phyloP scores from a whole-genome alignment of 2,888 invertebrate species.

The Cephus spinipes region DNA sequence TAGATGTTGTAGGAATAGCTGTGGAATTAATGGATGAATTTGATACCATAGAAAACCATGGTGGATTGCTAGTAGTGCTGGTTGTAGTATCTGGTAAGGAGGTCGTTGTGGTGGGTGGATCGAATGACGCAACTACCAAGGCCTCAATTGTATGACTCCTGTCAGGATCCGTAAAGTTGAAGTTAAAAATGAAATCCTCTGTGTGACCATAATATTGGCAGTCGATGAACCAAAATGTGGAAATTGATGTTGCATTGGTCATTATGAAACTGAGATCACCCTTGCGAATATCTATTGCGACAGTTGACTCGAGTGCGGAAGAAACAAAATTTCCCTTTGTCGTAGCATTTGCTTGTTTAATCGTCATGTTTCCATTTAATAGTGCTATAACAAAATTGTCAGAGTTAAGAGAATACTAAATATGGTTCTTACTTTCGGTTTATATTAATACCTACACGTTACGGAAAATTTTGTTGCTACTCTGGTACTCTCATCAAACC shows the following conservation, averaged over 20 bases:
- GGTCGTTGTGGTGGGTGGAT: conserved; percentile 67
- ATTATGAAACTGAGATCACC: conserved; percentile 74
- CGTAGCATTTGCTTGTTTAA: conserved; percentile 75
- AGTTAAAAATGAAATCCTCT: conserved; percentile 72
- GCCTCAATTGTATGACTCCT: conserved; percentile 75
- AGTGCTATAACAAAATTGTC: conserved; percentile 68
- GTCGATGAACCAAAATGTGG: conserved; percentile 85
- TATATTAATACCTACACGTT: conserved; percentile 63
- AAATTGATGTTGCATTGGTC: conserved; percentile 69
- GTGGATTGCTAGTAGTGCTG: conserved; percentile 49
- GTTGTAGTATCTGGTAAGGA: conserved; percentile 51
- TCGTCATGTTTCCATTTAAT: conserved; percentile 75
- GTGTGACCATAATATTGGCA: conserved; percentile 78
- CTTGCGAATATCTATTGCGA: conserved; percentile 69
- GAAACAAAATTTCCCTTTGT: conserved; percentile 74
- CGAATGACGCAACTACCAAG: conserved; percentile 78
- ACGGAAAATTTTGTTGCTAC: conserved; percentile 43
- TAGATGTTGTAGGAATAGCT: conserved; percentile 25
- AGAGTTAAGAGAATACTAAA: conserved; percentile 15
- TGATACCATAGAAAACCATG: conserved; percentile 36
- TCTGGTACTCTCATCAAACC: not conserved
- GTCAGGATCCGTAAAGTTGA: conserved; percentile 75
- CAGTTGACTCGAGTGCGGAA: conserved; percentile 65
- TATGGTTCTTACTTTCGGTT: not conserved
- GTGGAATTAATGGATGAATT: conserved; percentile 28